phyloP scores from a whole-genome alignment of 1,140 invertebrate species.

The Lepidostoma basale region DNA sequence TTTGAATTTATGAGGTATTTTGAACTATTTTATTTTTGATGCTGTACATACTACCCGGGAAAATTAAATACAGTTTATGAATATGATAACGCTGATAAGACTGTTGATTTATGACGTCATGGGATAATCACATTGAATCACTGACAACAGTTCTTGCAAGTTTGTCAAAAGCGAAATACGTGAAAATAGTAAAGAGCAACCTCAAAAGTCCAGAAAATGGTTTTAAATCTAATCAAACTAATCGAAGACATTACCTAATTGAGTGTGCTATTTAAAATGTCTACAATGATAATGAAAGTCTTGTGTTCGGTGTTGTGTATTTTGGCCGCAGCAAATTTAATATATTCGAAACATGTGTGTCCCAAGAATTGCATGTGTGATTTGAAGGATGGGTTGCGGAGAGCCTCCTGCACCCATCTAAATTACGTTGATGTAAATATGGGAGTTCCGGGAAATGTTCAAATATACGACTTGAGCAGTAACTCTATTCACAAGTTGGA shows the following conservation, averaged over 20 bases:
- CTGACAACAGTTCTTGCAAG: not conserved
- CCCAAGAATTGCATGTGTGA: constrained; percentile 62
- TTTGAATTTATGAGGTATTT: not conserved
- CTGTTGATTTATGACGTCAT: constrained; percentile 19
- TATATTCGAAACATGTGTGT: constrained; percentile 47
- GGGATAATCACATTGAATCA: constrained; percentile 9
- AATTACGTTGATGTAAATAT: constrained; percentile 58
- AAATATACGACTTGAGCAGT: constrained; percentile 58
- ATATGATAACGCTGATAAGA: constrained; percentile 7
- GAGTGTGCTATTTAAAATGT: not conserved
- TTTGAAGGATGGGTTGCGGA: constrained; percentile 55
- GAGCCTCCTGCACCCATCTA: constrained; percentile 57
- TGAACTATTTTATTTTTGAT: constrained; percentile 1
- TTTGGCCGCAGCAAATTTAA: not conserved
- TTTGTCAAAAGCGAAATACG: too few relatives aligned
- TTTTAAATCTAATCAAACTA: too few relatives aligned
- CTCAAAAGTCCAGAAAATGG: too few relatives aligned
- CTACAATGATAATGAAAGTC: not conserved
- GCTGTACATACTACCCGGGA: constrained; percentile 23
- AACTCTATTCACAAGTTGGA: constrained; percentile 60
- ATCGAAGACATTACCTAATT: too few relatives aligned
- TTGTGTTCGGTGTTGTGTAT: not conserved
- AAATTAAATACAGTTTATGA: constrained; percentile 4
- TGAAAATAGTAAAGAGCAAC: too few relatives aligned
- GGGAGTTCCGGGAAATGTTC: constrained; percentile 55